These are phyloP conservation scores for Coendou prehensilis DNA, from an alignment of 2,797 vertebrate genomes.

Conservation along the genomic window DNA sequence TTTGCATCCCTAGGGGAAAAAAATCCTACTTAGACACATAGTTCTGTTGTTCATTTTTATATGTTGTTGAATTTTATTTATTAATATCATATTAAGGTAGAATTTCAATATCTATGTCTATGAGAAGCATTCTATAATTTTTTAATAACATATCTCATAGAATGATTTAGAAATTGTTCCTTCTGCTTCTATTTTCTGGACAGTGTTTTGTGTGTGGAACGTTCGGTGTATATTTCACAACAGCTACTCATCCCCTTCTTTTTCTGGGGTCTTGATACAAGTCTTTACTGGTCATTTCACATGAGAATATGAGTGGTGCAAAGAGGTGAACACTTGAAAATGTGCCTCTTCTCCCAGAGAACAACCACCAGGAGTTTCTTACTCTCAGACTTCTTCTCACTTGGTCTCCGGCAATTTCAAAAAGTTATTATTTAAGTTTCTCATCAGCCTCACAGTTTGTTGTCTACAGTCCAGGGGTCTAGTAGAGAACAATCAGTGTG, in stretches of 20 bases:
- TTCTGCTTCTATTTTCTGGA: neutral
- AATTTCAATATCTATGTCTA: neutral
- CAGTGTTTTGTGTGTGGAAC: neutral
- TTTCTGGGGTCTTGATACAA: neutral
- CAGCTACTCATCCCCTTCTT: neutral
- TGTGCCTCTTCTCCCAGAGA: fast-evolving
- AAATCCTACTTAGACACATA: neutral
- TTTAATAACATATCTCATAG: neutral
- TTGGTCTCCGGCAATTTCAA: neutral
- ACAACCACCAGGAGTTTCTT: neutral
- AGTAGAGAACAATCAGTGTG: neutral
- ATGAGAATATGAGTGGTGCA: neutral
- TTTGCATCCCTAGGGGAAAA: neutral
- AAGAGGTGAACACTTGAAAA: neutral
- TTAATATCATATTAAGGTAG: neutral
- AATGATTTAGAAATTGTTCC: neutral
- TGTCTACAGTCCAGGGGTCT: neutral
- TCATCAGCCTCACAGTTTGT: neutral
- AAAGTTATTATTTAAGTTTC: neutral
- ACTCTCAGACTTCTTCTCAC: neutral
- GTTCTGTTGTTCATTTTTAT: neutral
- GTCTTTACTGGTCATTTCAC: neutral
- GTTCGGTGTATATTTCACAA: neutral
- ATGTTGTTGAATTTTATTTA: neutral
- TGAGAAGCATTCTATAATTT: neutral